Base-by-base conservation (phyloP, 2,888 invertebrate genomes). In the Drosophila merina region DNA sequence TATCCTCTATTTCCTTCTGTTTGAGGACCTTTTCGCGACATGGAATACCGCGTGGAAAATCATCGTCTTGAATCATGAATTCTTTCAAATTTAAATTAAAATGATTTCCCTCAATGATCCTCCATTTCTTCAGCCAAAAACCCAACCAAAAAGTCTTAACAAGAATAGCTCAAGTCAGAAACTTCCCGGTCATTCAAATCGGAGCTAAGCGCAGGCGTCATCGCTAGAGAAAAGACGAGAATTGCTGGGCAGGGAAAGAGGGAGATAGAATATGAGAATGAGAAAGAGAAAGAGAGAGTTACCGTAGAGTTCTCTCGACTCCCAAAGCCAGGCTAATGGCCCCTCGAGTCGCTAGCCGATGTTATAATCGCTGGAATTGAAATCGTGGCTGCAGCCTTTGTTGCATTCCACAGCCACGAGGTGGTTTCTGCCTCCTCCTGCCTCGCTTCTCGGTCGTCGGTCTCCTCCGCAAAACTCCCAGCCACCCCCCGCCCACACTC, bases 241-340 rank as follows among this genome's bases (percentile, higher is more conserved):
- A 36, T 7, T 9, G 40, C 8, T 42, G 31, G 7, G 9, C 33
- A 6, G 31, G 25, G 31, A 4, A 25, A 26, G 47, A 8, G 30
- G 12, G 30, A 40, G 57, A 30, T 1, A 20, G 49, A 12, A 25
- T 5, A 10, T 10, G 12, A 40, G 26, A 38, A 14, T 5, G 8
- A 5, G 48, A 28, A 10, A n/a, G 40, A 38, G 40, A 40, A 40
- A 40, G 44, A 38, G 40, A 60, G 59, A 49, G 44, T 48, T 55
- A 31, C 48, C 57, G 44, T 38, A 50, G 33, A 44, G 28, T 25
- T 47, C 50, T 67, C 47, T 68, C 45, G 10, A 9, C 54, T 40
- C 25, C 36, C 55, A 30, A 38, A 50, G 31, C 55, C 63, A 48
- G 81, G 85, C 79, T 81, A 82, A 84, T 82, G 85, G 81, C 85